These are phyloP conservation scores for Proteles cristata DNA, from an alignment of 2,113 vertebrate species.

Conservation along the genomic window DNA sequence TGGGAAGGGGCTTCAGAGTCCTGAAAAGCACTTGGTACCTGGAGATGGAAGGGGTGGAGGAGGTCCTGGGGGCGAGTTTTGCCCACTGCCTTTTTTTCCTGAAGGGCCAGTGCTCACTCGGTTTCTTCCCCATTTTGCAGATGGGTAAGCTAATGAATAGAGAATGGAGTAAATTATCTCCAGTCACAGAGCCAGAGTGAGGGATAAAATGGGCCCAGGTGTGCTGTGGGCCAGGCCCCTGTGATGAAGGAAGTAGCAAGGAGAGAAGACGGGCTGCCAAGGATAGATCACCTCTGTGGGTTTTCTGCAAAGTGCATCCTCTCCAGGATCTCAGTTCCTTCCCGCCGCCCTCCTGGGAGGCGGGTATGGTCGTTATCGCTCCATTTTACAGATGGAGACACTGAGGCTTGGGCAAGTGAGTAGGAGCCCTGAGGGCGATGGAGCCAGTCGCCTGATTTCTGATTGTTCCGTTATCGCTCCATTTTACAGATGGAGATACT, in stretches of 20 bases:
- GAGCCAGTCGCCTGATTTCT: neutral
- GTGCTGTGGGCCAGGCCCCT: neutral
- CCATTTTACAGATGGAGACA: neutral
- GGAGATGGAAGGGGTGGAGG: neutral
- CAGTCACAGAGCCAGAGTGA: neutral
- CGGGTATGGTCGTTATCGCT: neutral
- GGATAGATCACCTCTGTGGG: neutral
- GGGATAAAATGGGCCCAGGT: neutral
- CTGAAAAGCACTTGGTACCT: neutral
- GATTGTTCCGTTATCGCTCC: neutral
- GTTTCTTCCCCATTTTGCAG: neutral
- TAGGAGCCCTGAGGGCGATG: neutral
- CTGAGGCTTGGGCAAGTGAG: neutral
- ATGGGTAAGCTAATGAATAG: neutral
- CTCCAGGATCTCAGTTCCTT: neutral
- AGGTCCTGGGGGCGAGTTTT: neutral
- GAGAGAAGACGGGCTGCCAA: accelerated
- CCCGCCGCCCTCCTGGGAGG: neutral
- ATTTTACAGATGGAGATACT: neutral
- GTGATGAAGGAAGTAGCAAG: neutral
- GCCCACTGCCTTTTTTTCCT: neutral
- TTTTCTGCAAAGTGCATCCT: neutral
- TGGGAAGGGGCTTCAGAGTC: neutral
- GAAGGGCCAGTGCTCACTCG: neutral
- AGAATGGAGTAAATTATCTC: neutral